phyloP scores from a whole-genome alignment of 2,113 vertebrate species.

The Onychostoma macrolepis region DNA sequence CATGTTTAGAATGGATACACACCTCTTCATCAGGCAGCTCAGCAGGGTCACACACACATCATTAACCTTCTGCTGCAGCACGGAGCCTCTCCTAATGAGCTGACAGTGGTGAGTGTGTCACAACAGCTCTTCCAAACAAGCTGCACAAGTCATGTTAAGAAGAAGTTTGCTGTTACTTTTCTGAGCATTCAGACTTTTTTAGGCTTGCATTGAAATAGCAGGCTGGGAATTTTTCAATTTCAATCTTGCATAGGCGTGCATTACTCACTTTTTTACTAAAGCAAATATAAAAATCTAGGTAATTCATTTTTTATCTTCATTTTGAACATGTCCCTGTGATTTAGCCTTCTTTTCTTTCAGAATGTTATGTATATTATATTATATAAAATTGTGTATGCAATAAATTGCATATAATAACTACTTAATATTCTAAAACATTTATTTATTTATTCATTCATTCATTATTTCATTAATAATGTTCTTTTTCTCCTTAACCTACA shows the following conservation, averaged over 20 bases:
- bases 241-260: neutral
- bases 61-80: conserved; percentile 94
- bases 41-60: conserved; percentile 97
- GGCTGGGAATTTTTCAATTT: neutral
- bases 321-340: neutral
- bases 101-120: conserved; percentile 86
- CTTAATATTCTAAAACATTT: too few species aligned
- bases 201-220: neutral
- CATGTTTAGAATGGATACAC: conserved; percentile 91
- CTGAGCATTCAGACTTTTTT: neutral
- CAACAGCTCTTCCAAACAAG: neutral
- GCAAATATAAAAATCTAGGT: neutral
- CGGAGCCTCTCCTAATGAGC: conserved; percentile 90
- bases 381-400: neutral
- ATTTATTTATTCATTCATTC: neutral
- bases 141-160: neutral
- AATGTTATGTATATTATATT: neutral
- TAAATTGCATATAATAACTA: neutral
- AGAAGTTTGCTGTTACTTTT: neutral
- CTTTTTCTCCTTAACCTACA: conserved; percentile 57
- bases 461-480: neutral
- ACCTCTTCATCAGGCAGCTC: conserved; percentile 92
- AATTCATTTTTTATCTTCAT: too few species aligned
- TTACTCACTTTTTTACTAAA: too few species aligned
- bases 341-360: neutral